Evolutionary conservation across 2,113 vertebrate species (phyloP).

Genomic region (Urocynchramus pylzowi): DNA sequence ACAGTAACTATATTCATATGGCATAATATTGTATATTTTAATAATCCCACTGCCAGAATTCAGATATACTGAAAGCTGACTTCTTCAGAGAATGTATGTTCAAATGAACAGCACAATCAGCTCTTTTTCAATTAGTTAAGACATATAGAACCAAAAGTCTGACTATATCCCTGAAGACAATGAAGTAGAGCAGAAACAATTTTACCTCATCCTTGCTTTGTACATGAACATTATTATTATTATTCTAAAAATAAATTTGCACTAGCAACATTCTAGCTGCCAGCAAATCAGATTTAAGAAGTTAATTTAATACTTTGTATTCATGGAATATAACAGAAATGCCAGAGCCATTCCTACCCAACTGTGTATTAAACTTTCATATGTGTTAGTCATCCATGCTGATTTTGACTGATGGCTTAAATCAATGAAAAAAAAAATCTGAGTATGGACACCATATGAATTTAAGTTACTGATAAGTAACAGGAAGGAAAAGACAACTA

Average conservation of each 20-base stretch:
- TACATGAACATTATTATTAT: background rate
- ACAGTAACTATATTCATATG: background rate
- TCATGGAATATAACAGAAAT: background rate
- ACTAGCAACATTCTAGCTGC: background rate
- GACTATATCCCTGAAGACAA: background rate
- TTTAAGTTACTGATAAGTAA: background rate
- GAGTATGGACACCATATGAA: background rate
- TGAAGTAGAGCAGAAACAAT: background rate
- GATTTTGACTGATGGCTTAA: background rate
- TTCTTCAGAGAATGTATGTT: background rate
- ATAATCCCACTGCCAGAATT: background rate
- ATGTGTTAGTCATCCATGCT: accelerated
- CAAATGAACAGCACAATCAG: background rate
- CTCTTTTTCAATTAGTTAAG: background rate
- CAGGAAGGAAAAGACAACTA: background rate
- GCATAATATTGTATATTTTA: background rate
- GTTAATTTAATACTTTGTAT: background rate
- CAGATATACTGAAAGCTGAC: background rate
- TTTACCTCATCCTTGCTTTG: background rate
- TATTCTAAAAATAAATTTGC: background rate
- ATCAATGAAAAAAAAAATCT: background rate
- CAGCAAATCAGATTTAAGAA: background rate
- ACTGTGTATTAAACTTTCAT: background rate
- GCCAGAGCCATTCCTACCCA: background rate
- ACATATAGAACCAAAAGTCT: background rate